Evolutionary conservation across 2,797 vertebrate genomes (phyloP).

Genomic region (Arrhamphus sclerolepis): DNA sequence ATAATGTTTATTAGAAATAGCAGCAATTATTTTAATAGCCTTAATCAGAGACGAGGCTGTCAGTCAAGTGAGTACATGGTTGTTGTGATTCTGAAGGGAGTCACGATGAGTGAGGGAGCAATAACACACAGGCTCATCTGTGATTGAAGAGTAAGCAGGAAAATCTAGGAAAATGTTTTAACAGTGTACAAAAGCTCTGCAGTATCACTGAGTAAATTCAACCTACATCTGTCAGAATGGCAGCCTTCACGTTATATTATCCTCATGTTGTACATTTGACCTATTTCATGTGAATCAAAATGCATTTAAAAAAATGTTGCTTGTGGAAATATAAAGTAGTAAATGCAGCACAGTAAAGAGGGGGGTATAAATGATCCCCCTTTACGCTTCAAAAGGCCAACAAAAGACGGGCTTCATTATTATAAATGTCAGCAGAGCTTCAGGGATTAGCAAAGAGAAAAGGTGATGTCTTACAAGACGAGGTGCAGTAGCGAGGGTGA

Average conservation of each 20-base stretch:
- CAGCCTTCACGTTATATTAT: background rate
- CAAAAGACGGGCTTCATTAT: constrained; percentile 23
- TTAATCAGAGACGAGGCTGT: constrained; percentile 23
- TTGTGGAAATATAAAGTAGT: constrained; percentile 14
- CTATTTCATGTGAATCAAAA: background rate
- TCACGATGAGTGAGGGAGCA: background rate
- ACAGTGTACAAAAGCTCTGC: no score
- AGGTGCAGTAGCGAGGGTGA: constrained; percentile 20
- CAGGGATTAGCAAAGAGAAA: constrained; percentile 51
- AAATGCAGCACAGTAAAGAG: constrained; percentile 1
- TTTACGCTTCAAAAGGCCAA: constrained; percentile 22
- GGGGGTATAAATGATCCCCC: constrained; percentile 11
- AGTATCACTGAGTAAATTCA: no score
- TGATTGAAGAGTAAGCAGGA: constrained; percentile 4
- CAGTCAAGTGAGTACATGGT: constrained; percentile 25
- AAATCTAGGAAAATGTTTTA: background rate
- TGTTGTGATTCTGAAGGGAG: constrained; percentile 21
- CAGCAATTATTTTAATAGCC: constrained; percentile 35
- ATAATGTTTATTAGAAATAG: constrained; percentile 14
- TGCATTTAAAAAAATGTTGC: constrained; percentile 12
- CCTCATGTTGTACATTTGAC: background rate
- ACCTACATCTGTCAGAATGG: background rate
- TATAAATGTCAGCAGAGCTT: constrained; percentile 63
- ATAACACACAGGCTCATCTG: background rate
- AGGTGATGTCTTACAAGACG: constrained; percentile 43